Percentiles rank a stretch among this genome's conserved stretches.
Evolutionary conservation across 2,797 vertebrate genomes (phyloP).

Genomic region (Alosa sapidissima): DNA sequence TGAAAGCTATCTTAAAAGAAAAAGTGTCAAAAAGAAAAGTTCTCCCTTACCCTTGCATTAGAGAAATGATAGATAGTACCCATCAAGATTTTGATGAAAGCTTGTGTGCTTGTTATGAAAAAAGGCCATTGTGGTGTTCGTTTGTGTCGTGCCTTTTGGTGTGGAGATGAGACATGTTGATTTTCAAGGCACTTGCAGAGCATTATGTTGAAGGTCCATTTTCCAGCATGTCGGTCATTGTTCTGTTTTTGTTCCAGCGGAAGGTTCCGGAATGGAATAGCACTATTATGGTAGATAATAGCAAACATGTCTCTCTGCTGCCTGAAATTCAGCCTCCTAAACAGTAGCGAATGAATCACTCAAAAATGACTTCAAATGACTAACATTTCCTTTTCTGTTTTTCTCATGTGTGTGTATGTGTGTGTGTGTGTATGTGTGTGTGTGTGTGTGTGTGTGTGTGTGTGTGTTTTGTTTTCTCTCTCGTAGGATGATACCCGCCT

Average conservation of each 20-base stretch:
- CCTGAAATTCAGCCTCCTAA: not conserved
- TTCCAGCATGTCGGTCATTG: not conserved
- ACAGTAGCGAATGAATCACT: not conserved
- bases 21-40: not conserved
- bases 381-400: constrained; percentile 9
- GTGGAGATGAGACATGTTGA: not conserved
- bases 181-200: not conserved
- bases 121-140: not conserved
- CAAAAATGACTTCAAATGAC: not conserved
- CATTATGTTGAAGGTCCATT: not conserved
- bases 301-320: not conserved
- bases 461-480: constrained; percentile 2
- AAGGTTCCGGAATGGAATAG: constrained; percentile 3
- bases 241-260: not conserved
- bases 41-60: not conserved
- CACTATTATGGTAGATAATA: not conserved
- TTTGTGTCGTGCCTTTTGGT: not conserved
- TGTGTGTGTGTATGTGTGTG: not conserved
- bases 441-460: not conserved
- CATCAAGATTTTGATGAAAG: not conserved
- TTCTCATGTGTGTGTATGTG: not conserved
- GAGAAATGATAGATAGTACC: not conserved
- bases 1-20: not conserved
- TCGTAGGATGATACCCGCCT: constrained; percentile 90
- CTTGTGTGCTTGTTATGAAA: not conserved